A percentile compares a stretch with the other conserved stretches of the same genome.
phyloP scores from a whole-genome alignment of 2,888 invertebrate species.

The Endotricha flammealis region DNA sequence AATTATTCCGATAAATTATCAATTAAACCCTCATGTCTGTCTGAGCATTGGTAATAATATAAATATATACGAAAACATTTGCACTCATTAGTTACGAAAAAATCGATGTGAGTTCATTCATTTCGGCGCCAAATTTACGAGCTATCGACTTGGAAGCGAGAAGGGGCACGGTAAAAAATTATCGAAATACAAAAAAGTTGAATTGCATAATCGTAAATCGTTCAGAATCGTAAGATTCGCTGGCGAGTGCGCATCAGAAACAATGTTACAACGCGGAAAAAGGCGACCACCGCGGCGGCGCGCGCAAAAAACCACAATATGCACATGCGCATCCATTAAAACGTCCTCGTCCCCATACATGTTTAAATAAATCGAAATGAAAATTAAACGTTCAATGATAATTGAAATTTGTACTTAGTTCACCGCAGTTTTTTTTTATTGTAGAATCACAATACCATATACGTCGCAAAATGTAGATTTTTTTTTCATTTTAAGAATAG shows the following conservation, averaged over 20 bases:
- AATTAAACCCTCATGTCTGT: slow-evolving; percentile 28
- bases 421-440: slow-evolving; percentile 46
- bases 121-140: slow-evolving; percentile 73
- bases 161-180: slow-evolving; percentile 59
- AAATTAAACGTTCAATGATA: slow-evolving; percentile 70
- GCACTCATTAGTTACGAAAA: slow-evolving; percentile 46
- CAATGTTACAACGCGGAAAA: slow-evolving; percentile 66
- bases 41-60: slow-evolving; percentile 35
- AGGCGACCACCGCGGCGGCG: slow-evolving; percentile 61
- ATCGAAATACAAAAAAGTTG: slow-evolving; percentile 53
- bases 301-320: slow-evolving; percentile 68
- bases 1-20: slow-evolving; percentile 29
- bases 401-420: slow-evolving; percentile 73
- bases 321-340: slow-evolving; percentile 73
- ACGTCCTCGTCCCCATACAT: slow-evolving; percentile 43
- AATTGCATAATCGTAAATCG: slow-evolving; percentile 58
- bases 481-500: slow-evolving; percentile 62
- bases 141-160: slow-evolving; percentile 56
- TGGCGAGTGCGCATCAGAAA: slow-evolving; percentile 47
- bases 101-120: slow-evolving; percentile 59
- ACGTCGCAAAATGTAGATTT: slow-evolving; percentile 61
- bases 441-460: slow-evolving; percentile 58
- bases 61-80: slow-evolving; percentile 41
- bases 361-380: slow-evolving; percentile 49
- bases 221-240: slow-evolving; percentile 34